Base-by-base conservation (phyloP, 1,140 invertebrate species). In the Drosophila repletoides region DNA sequence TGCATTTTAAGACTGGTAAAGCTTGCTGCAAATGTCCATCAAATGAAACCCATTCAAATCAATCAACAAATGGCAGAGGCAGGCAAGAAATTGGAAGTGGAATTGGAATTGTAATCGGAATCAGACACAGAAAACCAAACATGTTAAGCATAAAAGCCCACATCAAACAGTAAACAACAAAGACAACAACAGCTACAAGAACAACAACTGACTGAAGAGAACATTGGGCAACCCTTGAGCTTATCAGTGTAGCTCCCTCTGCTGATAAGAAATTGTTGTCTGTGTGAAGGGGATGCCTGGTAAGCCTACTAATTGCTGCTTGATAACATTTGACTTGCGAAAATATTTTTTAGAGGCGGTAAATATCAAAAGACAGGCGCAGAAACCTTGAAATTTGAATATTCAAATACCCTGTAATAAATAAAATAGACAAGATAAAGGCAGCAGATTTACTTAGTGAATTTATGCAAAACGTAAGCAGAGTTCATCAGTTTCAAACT, bases 1-100 rank as follows among this genome's bases (percentile, higher is more conserved):
- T 73, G 72, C 40, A 48, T 73, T 73, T 73, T 73, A 73, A 73
- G 70, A 40, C 69, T 1, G 1, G 2, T 34, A 17, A 43, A 22
- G 34, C 26, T n/a, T n/a, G n/a, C n/a, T n/a, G n/a, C n/a, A n/a
- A n/a, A n/a, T n/a, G n/a, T n/a, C n/a, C 12, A 19, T 33, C 49
- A 36, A 43, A 59, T 22, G 46, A 26, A 6, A n/a, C n/a, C n/a
- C 31, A 10, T 10, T 34, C 45, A 51, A 75, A 75, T 75, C 72
- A 75, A 75, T 75, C 72, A 75, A 12, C 14, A 74, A 74, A 52
- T 56, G 31, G 21, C 12, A 48, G 17, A 14, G 21, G n/a, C 40
- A 43, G 33, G 14, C 33, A 12, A n/a, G n/a, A n/a, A n/a, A n/a
- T n/a, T n/a, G n/a, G n/a, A n/a, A n/a, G n/a, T n/a, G n/a, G n/a